Conservation (phyloP, 2,888 invertebrate species). For the Protophormia terraenovae region DNA sequence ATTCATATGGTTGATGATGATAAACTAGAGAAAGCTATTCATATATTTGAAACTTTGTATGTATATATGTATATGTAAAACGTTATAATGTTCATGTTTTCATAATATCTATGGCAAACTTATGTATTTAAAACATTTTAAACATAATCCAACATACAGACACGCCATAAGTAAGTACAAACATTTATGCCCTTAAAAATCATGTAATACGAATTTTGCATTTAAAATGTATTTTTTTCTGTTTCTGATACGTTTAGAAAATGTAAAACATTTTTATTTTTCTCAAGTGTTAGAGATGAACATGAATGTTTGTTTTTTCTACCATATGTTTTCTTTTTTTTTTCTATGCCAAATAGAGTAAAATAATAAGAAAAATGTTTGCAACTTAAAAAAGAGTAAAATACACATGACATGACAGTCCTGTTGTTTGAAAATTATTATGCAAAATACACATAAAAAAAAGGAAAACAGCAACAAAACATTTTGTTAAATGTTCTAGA, state of each 20-base stretch:
- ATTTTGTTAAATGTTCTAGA: constrained; percentile 40
- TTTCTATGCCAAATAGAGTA: constrained; percentile 20
- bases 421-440: neutral
- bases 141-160: neutral
- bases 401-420: constrained; percentile 29
- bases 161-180: neutral
- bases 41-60: constrained; percentile 24
- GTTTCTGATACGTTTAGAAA: neutral
- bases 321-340: neutral
- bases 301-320: neutral
- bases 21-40: constrained; percentile 23
- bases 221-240: neutral
- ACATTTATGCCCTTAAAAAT: constrained; percentile 40
- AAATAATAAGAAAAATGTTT: constrained; percentile 22
- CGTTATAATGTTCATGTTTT: neutral
- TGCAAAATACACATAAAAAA: neutral
- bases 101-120: constrained; percentile 35
- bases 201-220: constrained; percentile 29
- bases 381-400: neutral
- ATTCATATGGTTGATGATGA: neutral
- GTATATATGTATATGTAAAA: too few relatives aligned
- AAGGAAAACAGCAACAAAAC: neutral
- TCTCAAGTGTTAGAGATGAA: neutral
- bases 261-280: constrained; percentile 14
- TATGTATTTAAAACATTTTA: constrained; percentile 31